Evolutionary conservation across 2,797 vertebrate species (phyloP), one percentile per base, ranked within the genome.

Genomic region (Lacerta agilis): DNA sequence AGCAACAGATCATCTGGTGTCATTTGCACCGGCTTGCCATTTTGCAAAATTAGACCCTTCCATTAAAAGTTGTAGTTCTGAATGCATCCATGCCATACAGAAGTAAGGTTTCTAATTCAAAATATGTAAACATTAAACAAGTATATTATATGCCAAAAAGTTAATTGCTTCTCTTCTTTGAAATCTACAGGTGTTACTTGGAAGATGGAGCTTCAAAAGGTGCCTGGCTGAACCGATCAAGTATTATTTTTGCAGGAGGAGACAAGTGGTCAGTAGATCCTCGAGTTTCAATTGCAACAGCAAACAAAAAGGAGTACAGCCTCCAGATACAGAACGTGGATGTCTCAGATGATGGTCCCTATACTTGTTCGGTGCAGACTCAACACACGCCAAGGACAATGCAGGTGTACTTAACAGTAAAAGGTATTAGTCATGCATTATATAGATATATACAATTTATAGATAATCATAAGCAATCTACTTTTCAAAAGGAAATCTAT

Each of bases 191-290:
- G 96, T 99, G 99, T 96, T 99, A 99, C 96, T 96, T 99, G 95
- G 98, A 98, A 96, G 99, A 99, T 95, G 98, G 98, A 92, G 98
- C 98, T 93, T 99, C 99, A 84, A 99, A 99, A 96, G 99, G 99
- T 92, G 99, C 99, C 94, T 99, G 99, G 99, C 97, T 99, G 95
- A 99, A 99, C 95, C 98, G 99, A 86, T 99, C 99, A 13, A 99
- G 98, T 96, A 99, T 99, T 95, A 99, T 99, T 96, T 99, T 99
- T 66, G 98, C 99, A 69, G 99, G 99, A 90, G 97, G 97, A 0
- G 99, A 99, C 96, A 99, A 99, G 96, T 99, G 99, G 99, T 99
- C 99, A 0, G 98, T 98, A 94, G 99, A 99, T 82, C 98, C 99
- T 3, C 98, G 99, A 0, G 98, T 99, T 76, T 99, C 99, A 86